These are phyloP conservation scores for Lycopodina hypogea DNA, from an alignment of 37 sponge, comb jelly and placozoan species.

Conservation along the genomic window DNA sequence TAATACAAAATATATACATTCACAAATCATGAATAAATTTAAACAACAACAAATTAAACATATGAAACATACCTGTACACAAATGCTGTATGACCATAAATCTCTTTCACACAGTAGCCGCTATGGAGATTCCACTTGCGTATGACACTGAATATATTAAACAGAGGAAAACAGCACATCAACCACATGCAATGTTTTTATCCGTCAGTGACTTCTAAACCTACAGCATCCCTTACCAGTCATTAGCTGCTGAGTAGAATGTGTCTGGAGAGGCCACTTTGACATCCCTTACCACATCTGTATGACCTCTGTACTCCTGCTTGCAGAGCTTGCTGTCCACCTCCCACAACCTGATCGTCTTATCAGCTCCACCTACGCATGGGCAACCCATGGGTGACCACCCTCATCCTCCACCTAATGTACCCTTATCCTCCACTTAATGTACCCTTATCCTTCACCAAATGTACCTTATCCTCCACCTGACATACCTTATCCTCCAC, in stretches of 20 bases:
- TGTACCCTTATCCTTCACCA: slow-evolving; percentile 6
- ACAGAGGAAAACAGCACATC: neutral
- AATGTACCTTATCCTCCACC: too few relatives aligned
- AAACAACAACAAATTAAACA: too few relatives aligned
- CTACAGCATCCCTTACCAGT: slow-evolving; percentile 55
- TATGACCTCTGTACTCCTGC: slow-evolving; percentile 64
- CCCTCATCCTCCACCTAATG: too few relatives aligned
- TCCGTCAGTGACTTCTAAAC: neutral
- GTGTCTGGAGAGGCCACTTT: slow-evolving; percentile 38
- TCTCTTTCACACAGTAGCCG: slow-evolving; percentile 56
- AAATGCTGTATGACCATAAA: slow-evolving; percentile 64
- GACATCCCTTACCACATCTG: slow-evolving; percentile 73
- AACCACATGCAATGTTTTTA: neutral
- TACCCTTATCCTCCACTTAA: neutral
- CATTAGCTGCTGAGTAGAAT: slow-evolving; percentile 74
- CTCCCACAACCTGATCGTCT: slow-evolving; percentile 47
- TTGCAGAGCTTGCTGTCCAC: slow-evolving; percentile 44
- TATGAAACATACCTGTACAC: slow-evolving; percentile 76
- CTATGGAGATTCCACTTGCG: slow-evolving; percentile 67
- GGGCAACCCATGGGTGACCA: neutral
- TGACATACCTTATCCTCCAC: too few relatives aligned
- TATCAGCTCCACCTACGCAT: slow-evolving; percentile 62
- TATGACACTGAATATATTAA: slow-evolving; percentile 37
- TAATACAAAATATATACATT: too few relatives aligned
- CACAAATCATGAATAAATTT: too few relatives aligned